These are phyloP conservation scores for Struthidea cinerea DNA, from an alignment of 2,113 vertebrate species.

Conservation along the genomic window DNA sequence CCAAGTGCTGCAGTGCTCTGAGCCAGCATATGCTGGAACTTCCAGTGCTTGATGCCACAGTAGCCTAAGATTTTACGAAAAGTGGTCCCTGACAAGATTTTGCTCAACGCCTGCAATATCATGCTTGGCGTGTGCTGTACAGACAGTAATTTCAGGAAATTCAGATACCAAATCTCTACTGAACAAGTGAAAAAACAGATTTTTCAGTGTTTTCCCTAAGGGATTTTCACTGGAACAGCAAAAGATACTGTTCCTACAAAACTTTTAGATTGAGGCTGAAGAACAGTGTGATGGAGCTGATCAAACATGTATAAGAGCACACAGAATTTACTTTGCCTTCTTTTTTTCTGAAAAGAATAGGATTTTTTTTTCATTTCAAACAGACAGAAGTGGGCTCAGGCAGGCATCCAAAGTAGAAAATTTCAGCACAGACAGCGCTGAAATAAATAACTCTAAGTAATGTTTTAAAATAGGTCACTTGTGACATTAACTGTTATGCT, in stretches of 20 bases:
- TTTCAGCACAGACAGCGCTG: neutral
- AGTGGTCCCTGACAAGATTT: neutral
- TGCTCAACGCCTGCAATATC: neutral
- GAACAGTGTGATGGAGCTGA: neutral
- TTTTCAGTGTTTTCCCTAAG: neutral
- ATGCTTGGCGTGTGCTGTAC: fast-evolving
- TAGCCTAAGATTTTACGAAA: neutral
- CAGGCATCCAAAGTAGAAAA: neutral
- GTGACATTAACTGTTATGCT: neutral
- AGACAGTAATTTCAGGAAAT: neutral
- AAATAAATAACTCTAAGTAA: neutral
- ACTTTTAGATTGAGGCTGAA: neutral
- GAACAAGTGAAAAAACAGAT: neutral
- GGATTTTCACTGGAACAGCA: neutral
- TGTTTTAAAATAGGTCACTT: slow-evolving; percentile 5
- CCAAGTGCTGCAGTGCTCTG: fast-evolving
- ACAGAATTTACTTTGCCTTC: neutral
- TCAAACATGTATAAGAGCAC: neutral
- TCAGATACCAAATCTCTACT: neutral
- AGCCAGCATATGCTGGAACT: neutral
- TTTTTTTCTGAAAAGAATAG: neutral
- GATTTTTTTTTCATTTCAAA: neutral
- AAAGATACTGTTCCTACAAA: neutral
- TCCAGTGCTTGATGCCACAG: neutral
- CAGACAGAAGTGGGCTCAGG: neutral